phyloP scores from a whole-genome alignment of 2,113 vertebrate genomes.

The Oriolus oriolus region DNA sequence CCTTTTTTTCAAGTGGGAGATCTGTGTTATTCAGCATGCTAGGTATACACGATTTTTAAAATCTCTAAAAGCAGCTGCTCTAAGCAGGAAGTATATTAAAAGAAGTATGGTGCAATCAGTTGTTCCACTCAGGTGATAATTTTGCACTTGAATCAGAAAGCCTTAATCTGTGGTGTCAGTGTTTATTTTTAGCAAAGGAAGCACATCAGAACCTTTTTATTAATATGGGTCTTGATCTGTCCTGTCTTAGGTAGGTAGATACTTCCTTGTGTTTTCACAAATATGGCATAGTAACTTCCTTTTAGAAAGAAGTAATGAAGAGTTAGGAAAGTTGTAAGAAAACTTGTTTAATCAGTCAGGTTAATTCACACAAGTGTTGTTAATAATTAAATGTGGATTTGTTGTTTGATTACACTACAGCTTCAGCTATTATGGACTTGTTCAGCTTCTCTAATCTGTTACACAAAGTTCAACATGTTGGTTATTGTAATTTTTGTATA shows the following conservation, averaged over 20 bases:
- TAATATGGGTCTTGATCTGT: neutral
- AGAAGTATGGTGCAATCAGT: neutral
- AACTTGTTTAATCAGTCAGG: neutral
- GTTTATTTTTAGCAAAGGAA: neutral
- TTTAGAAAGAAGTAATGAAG: neutral
- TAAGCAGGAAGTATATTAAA: neutral
- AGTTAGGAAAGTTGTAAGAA: neutral
- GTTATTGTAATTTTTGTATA: neutral
- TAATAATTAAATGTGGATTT: neutral
- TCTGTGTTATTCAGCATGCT: neutral
- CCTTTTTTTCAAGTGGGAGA: neutral
- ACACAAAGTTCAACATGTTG: fast-evolving
- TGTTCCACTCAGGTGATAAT: neutral
- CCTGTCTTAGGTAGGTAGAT: neutral
- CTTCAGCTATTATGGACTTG: neutral
- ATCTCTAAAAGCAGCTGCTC: neutral
- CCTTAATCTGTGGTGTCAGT: neutral
- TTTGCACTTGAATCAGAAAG: neutral
- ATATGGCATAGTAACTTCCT: neutral
- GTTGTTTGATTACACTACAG: neutral
- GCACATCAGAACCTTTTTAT: neutral
- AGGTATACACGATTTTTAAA: neutral
- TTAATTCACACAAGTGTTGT: neutral
- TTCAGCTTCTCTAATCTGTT: neutral
- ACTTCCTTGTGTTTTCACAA: neutral